phyloP scores from a whole-genome alignment of 2,113 vertebrate genomes.

The Alosa alosa region DNA sequence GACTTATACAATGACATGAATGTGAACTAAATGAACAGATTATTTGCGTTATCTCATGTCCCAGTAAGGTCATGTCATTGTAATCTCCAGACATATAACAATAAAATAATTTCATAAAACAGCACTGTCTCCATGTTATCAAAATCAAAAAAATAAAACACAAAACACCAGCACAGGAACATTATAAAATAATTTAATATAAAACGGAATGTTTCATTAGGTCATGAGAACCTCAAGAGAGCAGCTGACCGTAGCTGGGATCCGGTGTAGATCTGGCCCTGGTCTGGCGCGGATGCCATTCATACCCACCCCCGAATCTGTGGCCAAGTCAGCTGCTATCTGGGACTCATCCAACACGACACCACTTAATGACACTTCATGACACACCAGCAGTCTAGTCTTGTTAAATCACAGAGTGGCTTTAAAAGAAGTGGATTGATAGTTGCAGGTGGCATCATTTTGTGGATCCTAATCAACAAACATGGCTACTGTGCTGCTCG shows the following conservation, averaged over 20 bases:
- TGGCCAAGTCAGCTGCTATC: neutral
- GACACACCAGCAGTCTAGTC: neutral
- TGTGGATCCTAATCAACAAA: neutral
- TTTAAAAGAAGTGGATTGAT: neutral
- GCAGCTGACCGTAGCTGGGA: neutral
- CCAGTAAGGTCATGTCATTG: neutral
- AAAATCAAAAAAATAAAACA: neutral
- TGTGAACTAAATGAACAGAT: neutral
- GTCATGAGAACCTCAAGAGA: neutral
- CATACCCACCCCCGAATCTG: neutral
- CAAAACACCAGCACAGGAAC: neutral
- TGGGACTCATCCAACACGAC: neutral
- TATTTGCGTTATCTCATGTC: neutral
- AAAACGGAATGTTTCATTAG: neutral
- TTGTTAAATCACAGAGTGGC: neutral
- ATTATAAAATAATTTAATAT: constrained; percentile 15
- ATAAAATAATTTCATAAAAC: neutral
- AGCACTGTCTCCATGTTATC: neutral
- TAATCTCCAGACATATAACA: neutral
- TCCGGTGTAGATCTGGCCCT: neutral
- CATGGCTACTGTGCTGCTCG: too few relatives aligned
- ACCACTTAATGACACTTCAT: neutral
- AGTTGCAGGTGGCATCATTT: neutral
- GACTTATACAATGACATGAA: neutral
- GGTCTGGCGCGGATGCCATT: neutral